Conservation (phyloP, 2,113 vertebrate genomes). For the Strigops habroptila region DNA sequence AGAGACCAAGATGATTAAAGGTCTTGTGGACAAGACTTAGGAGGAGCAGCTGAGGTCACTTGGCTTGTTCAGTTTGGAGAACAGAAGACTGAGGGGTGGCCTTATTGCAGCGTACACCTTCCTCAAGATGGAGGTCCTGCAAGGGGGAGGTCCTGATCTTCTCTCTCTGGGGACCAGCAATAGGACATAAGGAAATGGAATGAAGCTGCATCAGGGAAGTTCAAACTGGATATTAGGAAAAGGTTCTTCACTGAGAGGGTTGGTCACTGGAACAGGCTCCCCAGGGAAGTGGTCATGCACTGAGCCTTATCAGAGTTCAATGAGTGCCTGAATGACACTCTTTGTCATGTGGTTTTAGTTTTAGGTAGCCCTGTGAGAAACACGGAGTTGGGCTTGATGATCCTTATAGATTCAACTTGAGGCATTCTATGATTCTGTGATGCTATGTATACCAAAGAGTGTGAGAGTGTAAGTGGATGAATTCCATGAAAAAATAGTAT, state of each 20-base stretch:
- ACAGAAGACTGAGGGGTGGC: neutral
- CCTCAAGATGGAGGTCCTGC: neutral
- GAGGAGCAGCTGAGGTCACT: neutral
- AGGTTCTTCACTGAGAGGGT: neutral
- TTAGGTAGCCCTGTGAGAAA: neutral
- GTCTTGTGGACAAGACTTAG: neutral
- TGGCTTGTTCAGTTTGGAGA: neutral
- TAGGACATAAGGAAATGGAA: neutral
- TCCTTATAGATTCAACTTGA: neutral
- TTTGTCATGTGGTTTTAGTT: neutral
- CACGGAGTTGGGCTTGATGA: neutral
- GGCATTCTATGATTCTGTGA: neutral
- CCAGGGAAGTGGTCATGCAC: neutral
- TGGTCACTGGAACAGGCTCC: neutral
- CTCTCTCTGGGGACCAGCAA: accelerated
- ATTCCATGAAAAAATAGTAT: neutral
- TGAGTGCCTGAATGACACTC: neutral
- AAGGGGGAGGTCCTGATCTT: neutral
- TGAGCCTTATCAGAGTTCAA: neutral
- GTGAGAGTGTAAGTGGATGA: neutral
- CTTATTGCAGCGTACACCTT: neutral
- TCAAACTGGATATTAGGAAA: neutral
- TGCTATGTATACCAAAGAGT: neutral
- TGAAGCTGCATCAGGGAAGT: neutral
- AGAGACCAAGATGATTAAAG: neutral